Base-by-base conservation (phyloP, 2,888 invertebrate genomes). In the Eilema depressum region DNA sequence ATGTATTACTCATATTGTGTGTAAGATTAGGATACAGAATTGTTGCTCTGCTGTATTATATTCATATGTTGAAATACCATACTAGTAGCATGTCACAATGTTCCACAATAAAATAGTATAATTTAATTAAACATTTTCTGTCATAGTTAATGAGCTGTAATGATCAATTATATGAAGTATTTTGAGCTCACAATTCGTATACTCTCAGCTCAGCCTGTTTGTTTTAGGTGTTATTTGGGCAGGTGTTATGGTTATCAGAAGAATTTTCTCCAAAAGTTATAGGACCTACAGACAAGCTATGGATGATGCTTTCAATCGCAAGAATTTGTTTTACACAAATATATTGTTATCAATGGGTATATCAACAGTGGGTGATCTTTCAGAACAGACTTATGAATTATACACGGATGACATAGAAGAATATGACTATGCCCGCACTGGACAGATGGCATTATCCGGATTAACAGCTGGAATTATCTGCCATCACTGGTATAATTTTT, bases 401-500 rank as follows among this genome's bases (percentile, higher is more conserved):
- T 88, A 96, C 66, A 95, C 88, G 76, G 92, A 95, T 28, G 95
- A 96, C 70, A 91, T 96, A 74, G 89, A 96, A 7, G 89, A 89
- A 72, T 97, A 96, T 95, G 96, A 97, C 83, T 85, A 85, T 8
- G 86, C 84, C 26, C 96, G 99, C 73, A 97, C 98, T 0, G 88
- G 91, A 25, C 97, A 98, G 74, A 98, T 99, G 97, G 96, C 97
- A 7, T 89, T 97, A 37, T 97, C 98, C 12, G 99, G 98, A 3
- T 92, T 97, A 63, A 96, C 97, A 5, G 96, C 98, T 8, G 99
- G 98, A 30, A 89, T 97, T 12, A 93, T 98, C 37, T 97, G 98
- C 85, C 99, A 99, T 88, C 97, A 97, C 88, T 99, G 98, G 98
- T 99, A 99, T 88, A 96, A 96, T 71, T 95, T 96, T 76, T 92